Percentiles rank a stretch among this genome's conserved stretches.
These are phyloP conservation scores for Colossoma macropomum DNA, from an alignment of 2,113 vertebrate genomes.

Conservation along the genomic window DNA sequence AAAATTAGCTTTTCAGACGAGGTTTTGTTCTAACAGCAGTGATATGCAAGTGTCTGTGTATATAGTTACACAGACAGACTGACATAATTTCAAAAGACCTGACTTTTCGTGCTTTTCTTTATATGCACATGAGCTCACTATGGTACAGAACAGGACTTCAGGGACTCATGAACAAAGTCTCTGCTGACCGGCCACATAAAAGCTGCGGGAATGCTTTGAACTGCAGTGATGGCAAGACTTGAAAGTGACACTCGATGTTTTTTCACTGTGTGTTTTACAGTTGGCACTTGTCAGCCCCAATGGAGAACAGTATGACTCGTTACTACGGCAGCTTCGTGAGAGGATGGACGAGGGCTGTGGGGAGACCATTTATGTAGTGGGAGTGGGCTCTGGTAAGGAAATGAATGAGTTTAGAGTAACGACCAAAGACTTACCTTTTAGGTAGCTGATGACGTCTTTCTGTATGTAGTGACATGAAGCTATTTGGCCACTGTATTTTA, in stretches of 20 bases:
- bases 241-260: background rate
- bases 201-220: background rate
- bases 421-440: background rate
- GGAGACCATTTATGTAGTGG: conserved; percentile 98
- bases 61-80: too few species aligned
- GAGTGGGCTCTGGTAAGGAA: conserved; percentile 94
- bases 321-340: conserved; percentile 92
- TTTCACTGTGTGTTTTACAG: conserved; percentile 69
- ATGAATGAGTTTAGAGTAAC: background rate
- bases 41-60: too few species aligned
- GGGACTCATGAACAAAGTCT: background rate
- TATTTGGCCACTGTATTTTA: too few species aligned
- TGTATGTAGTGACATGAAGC: background rate
- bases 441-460: background rate
- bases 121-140: too few species aligned
- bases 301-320: conserved; percentile 96
- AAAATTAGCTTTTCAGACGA: too few species aligned
- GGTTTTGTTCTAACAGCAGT: too few species aligned
- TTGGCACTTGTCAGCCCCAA: conserved; percentile 95
- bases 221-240: background rate
- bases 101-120: too few species aligned
- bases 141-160: too few species aligned
- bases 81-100: too few species aligned
- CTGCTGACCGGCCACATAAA: background rate
- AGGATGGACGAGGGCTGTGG: conserved; percentile 97